Evolutionary conservation across 2,888 invertebrate species (phyloP), one percentile per base, ranked within the genome.

Genomic region (Drosophila kuntzei): DNA sequence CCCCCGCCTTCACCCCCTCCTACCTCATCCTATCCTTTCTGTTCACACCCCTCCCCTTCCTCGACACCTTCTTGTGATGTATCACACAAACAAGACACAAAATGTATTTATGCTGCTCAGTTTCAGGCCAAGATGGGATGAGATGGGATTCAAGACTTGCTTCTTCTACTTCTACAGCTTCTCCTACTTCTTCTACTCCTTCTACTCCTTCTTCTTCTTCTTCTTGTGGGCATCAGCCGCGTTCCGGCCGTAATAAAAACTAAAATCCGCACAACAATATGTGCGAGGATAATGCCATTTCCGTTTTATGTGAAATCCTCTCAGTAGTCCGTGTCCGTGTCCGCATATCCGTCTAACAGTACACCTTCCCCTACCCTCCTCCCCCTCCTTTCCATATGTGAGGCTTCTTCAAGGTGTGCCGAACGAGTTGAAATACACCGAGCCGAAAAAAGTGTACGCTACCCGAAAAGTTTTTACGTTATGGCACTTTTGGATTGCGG

Each of bases 241-340:
- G 76, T 79, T 72, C 77, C 79, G 75, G 79, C 81, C 87, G 79
- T 89, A 86, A 86, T 86, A 89, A 86, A 86, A 86, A 86, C 85
- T 86, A 89, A 86, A 86, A 87, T 86, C 85, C 89, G 77, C 89
- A 86, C 87, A 87, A 89, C 85, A 86, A 89, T 86, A 89, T 86
- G 89, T 89, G 89, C 85, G 82, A 79, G 85, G 87, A 86, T 86
- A 86, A 86, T 89, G 89, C 85, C 89, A 89, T 86, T 86, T 86
- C 85, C 85, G 87, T 86, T 86, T 86, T 86, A 86, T 86, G 89
- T 79, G 85, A 86, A 89, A 86, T 86, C 87, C 89, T 84, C 89
- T 87, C 79, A 82, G 74, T 74, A 62, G 67, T 71, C 70, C 68
- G 63, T 66, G 77, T 72, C 73, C 73, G 59, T 29, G 29, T 29